These are phyloP conservation scores for Epinephelus malabaricus DNA, from an alignment of 2,797 vertebrate genomes.

Conservation along the genomic window DNA sequence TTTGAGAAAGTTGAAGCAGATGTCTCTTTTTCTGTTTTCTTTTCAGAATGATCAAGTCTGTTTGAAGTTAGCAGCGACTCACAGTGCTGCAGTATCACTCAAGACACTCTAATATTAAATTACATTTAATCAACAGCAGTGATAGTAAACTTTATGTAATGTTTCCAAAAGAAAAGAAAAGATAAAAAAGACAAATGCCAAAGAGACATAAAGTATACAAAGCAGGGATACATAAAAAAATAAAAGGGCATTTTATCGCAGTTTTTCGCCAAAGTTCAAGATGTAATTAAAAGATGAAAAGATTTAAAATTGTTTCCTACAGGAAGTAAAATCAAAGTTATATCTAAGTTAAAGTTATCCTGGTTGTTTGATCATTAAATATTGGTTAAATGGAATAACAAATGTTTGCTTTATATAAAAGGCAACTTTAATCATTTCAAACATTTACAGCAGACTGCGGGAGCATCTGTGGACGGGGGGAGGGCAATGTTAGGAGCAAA, in stretches of 20 bases:
- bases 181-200: background rate
- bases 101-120: background rate
- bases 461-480: background rate
- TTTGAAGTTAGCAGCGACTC: slow-evolving; percentile 40
- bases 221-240: background rate
- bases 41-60: slow-evolving; percentile 26
- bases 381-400: slow-evolving; percentile 13
- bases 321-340: background rate
- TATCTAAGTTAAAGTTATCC: background rate
- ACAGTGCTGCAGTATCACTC: background rate
- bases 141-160: background rate
- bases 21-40: background rate
- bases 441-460: background rate
- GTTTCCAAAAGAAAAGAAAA: background rate
- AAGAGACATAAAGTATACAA: background rate
- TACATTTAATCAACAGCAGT: background rate
- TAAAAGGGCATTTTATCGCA: background rate
- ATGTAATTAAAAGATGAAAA: slow-evolving; percentile 30
- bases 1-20: slow-evolving; percentile 31
- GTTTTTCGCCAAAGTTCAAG: background rate
- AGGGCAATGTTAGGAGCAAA: background rate
- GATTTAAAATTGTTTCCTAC: background rate
- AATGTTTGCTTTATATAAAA: slow-evolving; percentile 24
- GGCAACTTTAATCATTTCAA: slow-evolving; percentile 8
- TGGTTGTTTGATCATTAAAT: background rate